Percentiles rank a stretch among this genome's conserved stretches.
Conservation (phyloP, 2,888 invertebrate species). For the Drosophila kambysellisi region DNA sequence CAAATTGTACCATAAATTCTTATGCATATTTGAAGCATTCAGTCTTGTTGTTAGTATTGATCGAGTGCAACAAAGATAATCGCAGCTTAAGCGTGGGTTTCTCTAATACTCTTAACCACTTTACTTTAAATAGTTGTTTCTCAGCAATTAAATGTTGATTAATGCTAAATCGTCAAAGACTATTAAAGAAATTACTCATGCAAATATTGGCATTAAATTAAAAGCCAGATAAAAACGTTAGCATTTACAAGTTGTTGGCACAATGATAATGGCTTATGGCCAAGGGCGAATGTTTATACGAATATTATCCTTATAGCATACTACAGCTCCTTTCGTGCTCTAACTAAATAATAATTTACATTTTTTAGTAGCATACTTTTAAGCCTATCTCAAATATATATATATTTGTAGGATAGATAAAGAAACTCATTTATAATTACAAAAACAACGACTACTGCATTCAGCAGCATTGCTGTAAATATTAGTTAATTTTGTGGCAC, state of each 20-base stretch:
- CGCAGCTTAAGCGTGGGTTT: slow-evolving; percentile 42
- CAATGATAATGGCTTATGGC: neutral
- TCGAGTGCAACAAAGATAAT: slow-evolving; percentile 29
- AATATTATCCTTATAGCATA: neutral
- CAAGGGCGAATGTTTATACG: neutral
- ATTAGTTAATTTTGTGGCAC: slow-evolving; percentile 38
- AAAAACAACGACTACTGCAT: neutral
- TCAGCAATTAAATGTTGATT: slow-evolving; percentile 41
- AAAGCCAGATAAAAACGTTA: slow-evolving; percentile 36
- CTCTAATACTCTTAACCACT: slow-evolving; percentile 20
- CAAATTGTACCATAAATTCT: slow-evolving; percentile 28
- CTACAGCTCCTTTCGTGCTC: neutral
- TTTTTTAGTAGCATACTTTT: slow-evolving; percentile 11
- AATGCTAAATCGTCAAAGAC: slow-evolving; percentile 21
- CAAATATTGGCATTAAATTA: slow-evolving; percentile 32
- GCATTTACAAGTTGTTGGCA: neutral
- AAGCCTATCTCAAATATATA: neutral
- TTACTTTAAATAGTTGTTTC: slow-evolving; percentile 1
- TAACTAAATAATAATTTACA: neutral
- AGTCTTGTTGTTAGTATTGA: slow-evolving; percentile 25
- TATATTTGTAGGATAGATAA: neutral
- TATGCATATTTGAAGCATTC: slow-evolving; percentile 35
- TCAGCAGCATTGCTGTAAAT: neutral
- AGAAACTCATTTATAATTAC: neutral
- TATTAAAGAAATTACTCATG: slow-evolving; percentile 19